Conservation (phyloP, 2,888 invertebrate genomes). For the Oxytorus armatus region DNA sequence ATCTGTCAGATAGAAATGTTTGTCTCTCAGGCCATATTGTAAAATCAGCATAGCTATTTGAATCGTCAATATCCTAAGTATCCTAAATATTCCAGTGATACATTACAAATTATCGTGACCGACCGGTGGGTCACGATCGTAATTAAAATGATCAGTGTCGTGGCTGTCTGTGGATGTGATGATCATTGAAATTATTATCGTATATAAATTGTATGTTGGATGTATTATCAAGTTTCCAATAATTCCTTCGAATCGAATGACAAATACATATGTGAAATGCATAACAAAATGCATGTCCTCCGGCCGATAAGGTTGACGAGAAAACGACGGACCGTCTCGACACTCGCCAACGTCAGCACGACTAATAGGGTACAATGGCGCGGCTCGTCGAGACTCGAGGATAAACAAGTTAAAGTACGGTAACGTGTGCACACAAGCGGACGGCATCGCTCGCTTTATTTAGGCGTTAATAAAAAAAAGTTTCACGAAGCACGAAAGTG, state of each 20-base stretch:
- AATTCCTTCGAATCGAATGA: conserved; percentile 36
- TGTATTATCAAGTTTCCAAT: conserved; percentile 35
- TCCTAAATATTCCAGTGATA: background rate
- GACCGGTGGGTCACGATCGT: conserved; percentile 7
- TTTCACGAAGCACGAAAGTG: conserved; percentile 30
- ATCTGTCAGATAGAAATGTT: conserved; percentile 3
- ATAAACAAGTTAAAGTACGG: conserved; percentile 30
- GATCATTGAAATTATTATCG: conserved; percentile 24
- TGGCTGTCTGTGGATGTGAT: conserved; percentile 22
- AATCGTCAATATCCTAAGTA: background rate
- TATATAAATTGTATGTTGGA: conserved; percentile 39
- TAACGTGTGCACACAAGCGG: conserved; percentile 43
- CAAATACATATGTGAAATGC: conserved; percentile 15
- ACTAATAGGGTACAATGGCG: conserved; percentile 29
- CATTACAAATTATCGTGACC: background rate
- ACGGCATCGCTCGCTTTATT: conserved; percentile 67
- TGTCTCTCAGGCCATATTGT: background rate
- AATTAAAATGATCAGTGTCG: conserved; percentile 39
- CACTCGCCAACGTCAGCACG: conserved; percentile 28
- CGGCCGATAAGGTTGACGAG: conserved; percentile 28
- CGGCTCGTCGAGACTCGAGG: conserved; percentile 36
- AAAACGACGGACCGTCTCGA: conserved; percentile 37
- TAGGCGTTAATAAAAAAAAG: conserved; percentile 58
- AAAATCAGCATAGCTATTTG: background rate
- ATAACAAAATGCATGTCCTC: conserved; percentile 44